A percentile compares a stretch with the other conserved stretches of the same genome.
Conservation (phyloP, 2,113 vertebrate species). For the Stomatorhinus ivindoensis region DNA sequence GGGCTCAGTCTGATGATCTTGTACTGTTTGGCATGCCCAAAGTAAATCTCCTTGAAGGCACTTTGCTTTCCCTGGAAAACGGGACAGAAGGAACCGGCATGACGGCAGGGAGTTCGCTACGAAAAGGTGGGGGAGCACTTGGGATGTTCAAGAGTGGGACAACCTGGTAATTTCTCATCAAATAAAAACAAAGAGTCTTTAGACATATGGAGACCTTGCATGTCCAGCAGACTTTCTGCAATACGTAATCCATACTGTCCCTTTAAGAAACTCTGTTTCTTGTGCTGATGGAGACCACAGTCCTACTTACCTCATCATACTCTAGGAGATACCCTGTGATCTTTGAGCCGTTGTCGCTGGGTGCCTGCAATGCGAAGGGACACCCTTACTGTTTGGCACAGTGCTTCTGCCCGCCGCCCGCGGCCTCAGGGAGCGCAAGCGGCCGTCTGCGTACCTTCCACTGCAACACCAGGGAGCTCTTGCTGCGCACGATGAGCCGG, state of each 20-base stretch:
- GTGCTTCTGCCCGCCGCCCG: neutral
- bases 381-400: too few species aligned
- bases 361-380: conserved; percentile 49
- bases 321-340: conserved; percentile 67
- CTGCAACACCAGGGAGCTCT: conserved; percentile 64
- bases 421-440: neutral
- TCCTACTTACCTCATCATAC: conserved; percentile 65
- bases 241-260: neutral
- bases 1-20: conserved; percentile 60
- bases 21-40: conserved; percentile 65
- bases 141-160: neutral
- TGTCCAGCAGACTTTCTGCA: neutral
- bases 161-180: neutral
- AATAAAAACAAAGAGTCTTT: neutral
- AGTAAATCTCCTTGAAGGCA: conserved; percentile 68
- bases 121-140: neutral
- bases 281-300: neutral
- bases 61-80: conserved; percentile 56
- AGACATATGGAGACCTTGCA: neutral
- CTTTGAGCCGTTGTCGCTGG: conserved; percentile 70
- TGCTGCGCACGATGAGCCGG: conserved; percentile 57
- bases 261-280: neutral
- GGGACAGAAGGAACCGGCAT: neutral
- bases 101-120: neutral
- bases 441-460: conserved; percentile 56